Evolutionary conservation across 2,888 invertebrate genomes (phyloP).

Genomic region (Leucophora obtusa): DNA sequence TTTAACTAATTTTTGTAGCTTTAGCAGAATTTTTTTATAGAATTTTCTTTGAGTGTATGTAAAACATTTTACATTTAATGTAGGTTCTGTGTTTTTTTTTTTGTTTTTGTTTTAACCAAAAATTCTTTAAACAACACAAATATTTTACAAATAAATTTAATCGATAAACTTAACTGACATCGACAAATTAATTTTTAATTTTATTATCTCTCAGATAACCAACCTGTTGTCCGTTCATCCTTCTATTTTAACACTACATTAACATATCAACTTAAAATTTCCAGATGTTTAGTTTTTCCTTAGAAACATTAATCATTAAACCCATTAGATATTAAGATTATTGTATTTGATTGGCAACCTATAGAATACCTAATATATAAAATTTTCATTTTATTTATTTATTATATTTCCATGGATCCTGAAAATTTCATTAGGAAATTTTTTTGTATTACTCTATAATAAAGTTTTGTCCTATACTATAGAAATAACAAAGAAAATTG

Average conservation of each 20-base stretch:
- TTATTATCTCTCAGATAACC: not conserved
- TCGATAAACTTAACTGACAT: conserved; percentile 5
- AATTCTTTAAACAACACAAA: not conserved
- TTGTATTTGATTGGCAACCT: not conserved
- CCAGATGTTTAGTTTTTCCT: not conserved
- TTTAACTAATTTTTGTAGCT: no score
- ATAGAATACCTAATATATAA: not conserved
- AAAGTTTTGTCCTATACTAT: not conserved
- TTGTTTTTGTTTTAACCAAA: not conserved
- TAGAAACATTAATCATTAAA: conserved; percentile 3
- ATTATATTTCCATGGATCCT: not conserved
- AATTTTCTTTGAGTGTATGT: not conserved
- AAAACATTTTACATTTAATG: conserved; percentile 7
- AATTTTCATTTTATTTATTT: no score
- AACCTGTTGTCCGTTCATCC: not conserved
- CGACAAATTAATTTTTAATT: conserved; percentile 9
- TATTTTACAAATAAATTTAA: not conserved
- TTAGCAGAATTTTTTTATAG: no score
- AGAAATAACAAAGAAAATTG: not conserved
- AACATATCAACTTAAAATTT: not conserved
- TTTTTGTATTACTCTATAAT: not conserved
- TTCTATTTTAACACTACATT: conserved; percentile 6
- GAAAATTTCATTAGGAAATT: conserved; percentile 10
- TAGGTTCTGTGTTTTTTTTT: no score
- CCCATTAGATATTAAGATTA: conserved; percentile 4